Base-by-base conservation (phyloP, 2,888 invertebrate genomes). In the Mycalesis mineus region DNA sequence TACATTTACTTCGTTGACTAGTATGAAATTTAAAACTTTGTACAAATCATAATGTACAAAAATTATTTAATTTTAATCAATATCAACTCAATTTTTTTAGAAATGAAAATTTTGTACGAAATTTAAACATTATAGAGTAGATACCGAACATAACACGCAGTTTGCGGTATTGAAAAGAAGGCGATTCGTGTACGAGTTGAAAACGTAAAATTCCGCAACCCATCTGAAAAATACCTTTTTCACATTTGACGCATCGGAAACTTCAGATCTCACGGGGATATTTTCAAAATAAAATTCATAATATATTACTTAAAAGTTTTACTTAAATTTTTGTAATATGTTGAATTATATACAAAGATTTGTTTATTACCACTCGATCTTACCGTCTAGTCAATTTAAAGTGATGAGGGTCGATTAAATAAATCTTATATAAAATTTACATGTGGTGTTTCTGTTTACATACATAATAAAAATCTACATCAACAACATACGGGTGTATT, bases 221-320 rank as follows among this genome's bases (percentile, higher is more conserved):
- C 15, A 57, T 44, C 45, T 51, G 31, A 29, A 44, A 48, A 57
- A 57, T 53, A 57, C 57, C 52, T 57, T 57, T 47, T 33, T 39
- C 45, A 42, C 47, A 52, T 55, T 48, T 17, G 37, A 48, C 47
- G 49, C 29, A 63, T 63, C 65, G 62, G 61, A 61, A 72, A 77
- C 75, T 82, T 87, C 87, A 86, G 86, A 88, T 86, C 87, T 91
- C 91, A 91, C 36, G 36, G 65, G 64, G 53, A 11, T 11, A 31
- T 33, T 31, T 31, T 61, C 51, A 58, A 86, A 88, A 88, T 86
- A 77, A 89, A 88, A 88, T 82, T 75, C 85, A 75, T 69, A 68
- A 72, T 80, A 80, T 83, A 72, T 86, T 84, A 85, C 85, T 86
- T 87, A 85, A 87, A 85, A 88, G 84, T 81, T 90, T 88, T 90